Conservation (phyloP, 2,888 invertebrate species). For the Acleris holmiana region DNA sequence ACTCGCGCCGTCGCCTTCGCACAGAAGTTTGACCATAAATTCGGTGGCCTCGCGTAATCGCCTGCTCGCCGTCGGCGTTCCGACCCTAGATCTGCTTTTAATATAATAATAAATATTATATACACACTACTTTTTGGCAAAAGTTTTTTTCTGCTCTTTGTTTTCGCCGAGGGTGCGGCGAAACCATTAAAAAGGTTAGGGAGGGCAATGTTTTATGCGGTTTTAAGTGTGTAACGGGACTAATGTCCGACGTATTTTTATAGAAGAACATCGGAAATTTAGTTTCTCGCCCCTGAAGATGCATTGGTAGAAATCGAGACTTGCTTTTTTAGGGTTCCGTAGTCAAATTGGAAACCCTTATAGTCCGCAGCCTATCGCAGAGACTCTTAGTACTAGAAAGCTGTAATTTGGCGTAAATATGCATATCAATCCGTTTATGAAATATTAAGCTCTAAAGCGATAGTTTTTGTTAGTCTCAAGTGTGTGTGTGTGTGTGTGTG, state of each 20-base stretch:
- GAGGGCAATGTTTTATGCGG: slow-evolving; percentile 79
- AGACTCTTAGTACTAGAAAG: no score
- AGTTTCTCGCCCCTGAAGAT: not conserved
- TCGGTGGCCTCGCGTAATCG: slow-evolving; percentile 76
- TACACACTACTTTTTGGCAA: slow-evolving; percentile 72
- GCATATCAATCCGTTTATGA: no score
- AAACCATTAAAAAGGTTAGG: slow-evolving; percentile 81
- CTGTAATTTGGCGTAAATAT: no score
- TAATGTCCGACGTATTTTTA: slow-evolving; percentile 73
- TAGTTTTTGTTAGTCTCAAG: no score
- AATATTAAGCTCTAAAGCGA: no score
- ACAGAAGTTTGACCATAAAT: slow-evolving; percentile 85
- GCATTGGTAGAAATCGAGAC: not conserved
- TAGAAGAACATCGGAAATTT: slow-evolving; percentile 53
- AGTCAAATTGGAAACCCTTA: no score
- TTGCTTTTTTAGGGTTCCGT: not conserved
- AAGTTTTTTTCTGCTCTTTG: slow-evolving; percentile 71
- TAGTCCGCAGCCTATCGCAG: no score
- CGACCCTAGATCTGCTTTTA: slow-evolving; percentile 75
- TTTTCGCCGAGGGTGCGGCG: slow-evolving; percentile 73
- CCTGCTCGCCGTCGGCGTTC: slow-evolving; percentile 69
- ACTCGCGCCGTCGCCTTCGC: slow-evolving; percentile 82
- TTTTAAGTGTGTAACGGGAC: slow-evolving; percentile 80
- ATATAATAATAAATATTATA: slow-evolving; percentile 82
- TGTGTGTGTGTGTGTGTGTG: no score